Evolutionary conservation across 2,888 invertebrate species (phyloP), one percentile per base, ranked within the genome.

Genomic region (Ophion ellenae): DNA sequence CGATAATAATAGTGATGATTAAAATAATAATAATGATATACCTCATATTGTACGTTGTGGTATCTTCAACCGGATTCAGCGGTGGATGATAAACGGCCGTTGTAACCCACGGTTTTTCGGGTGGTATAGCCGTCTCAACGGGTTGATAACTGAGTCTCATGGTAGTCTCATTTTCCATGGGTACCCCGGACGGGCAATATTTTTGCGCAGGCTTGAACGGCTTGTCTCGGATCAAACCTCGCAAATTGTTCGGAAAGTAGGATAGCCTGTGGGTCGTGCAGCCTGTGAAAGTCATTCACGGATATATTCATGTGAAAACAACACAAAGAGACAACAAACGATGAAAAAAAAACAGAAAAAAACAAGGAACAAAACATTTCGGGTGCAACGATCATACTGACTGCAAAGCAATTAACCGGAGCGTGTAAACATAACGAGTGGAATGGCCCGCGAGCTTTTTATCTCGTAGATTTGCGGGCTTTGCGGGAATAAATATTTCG

Each of bases 191-290:
- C 86, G 94, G 95, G 87, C 94, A 94, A 87, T 95, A 95, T 84
- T 92, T 94, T 73, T 94, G 93, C 59, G 91, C 77, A 0, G 96
- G 95, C 0, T 95, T 95, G 89, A 93, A 96, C 0, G 95, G 95
- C 47, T 93, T 92, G 0, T 92, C 94, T n/a, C 92, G 92, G 0
- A 93, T 86, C 53, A 94, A 89, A 20, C 93, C 94, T 0, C 95
- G 95, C 0, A 95, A 95, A 88, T 96, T 94, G 85, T 95, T 92
- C 4, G 92, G 89, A 76, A 92, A 91, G 89, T 95, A 96, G 9
- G 96, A 96, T 90, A 96, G 94, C 69, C 95, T 95, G 89, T 96
- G 96, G 40, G 96, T 95, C 0, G 96, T 96, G 80, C 95, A 95
- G 90, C 95, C 96, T 96, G 93, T 4, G 84, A 87, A 73, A 64